phyloP scores from a whole-genome alignment of 2,888 invertebrate species.

The Minunthozetes semirufus region DNA sequence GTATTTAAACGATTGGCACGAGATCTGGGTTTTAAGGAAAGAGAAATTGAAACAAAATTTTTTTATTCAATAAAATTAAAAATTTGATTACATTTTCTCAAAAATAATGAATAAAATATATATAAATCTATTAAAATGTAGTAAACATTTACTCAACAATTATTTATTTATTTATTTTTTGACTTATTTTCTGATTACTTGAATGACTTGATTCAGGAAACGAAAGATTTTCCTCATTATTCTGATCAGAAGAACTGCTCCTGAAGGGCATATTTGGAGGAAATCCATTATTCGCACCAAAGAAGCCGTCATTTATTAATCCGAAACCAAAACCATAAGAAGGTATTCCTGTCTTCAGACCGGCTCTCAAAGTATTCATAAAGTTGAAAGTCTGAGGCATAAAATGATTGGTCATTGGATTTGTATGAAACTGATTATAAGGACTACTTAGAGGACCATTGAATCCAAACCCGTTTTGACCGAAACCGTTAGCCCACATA shows the following conservation, averaged over 20 bases:
- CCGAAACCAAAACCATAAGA: conserved; percentile 23
- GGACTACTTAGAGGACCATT: neutral
- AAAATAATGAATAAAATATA: too few species aligned
- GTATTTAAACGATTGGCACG: too few species aligned
- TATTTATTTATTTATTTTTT: neutral
- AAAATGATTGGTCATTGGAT: conserved; percentile 19
- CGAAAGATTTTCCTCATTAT: neutral
- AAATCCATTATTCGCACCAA: neutral
- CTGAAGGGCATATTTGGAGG: neutral
- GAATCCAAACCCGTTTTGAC: neutral
- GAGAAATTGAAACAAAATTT: too few species aligned
- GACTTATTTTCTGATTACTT: neutral
- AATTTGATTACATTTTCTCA: too few species aligned
- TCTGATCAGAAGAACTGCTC: neutral
- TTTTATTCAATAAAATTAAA: too few species aligned
- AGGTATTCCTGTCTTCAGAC: neutral
- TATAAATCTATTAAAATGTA: too few species aligned
- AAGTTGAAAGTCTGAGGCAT: conserved; percentile 16
- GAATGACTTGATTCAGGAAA: neutral
- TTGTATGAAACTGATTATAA: neutral
- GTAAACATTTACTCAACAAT: too few species aligned
- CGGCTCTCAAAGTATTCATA: neutral
- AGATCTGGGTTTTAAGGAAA: too few species aligned
- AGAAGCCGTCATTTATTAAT: neutral
- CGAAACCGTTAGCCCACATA: neutral